Percentiles rank a stretch among this genome's conserved stretches.
Evolutionary conservation across 2,797 vertebrate genomes (phyloP).

Genomic region (Mus spretus): DNA sequence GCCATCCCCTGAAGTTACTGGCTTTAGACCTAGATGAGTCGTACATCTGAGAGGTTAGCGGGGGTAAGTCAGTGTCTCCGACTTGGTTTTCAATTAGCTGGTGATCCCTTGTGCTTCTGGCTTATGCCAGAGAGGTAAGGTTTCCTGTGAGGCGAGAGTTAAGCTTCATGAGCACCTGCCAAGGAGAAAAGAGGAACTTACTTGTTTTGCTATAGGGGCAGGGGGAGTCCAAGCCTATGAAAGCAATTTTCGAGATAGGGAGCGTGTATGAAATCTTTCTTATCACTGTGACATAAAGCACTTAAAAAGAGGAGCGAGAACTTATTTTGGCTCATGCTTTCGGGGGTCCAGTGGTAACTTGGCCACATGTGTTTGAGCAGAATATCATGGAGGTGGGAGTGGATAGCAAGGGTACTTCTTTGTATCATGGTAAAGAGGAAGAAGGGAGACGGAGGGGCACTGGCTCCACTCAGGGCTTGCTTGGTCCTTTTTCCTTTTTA

Average conservation of each 20-base stretch:
- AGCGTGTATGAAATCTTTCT: background rate
- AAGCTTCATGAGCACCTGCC: accelerated
- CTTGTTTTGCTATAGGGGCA: too few relatives aligned
- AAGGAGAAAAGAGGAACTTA: background rate
- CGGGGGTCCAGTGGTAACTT: background rate
- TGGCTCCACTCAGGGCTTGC: background rate
- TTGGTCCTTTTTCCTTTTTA: background rate
- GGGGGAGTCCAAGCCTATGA: background rate
- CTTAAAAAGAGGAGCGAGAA: background rate
- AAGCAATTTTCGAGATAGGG: background rate
- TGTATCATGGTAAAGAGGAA: background rate
- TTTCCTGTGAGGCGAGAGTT: background rate
- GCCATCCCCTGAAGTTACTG: constrained; percentile 41
- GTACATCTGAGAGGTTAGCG: constrained; percentile 21
- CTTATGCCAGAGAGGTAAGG: background rate
- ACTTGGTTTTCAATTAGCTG: constrained; percentile 55
- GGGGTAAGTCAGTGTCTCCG: background rate
- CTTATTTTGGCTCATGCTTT: background rate
- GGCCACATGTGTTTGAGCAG: background rate
- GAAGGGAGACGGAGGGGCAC: background rate
- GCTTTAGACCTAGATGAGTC: constrained; percentile 34
- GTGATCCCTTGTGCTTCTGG: background rate
- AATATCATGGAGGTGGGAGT: background rate
- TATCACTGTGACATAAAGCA: background rate
- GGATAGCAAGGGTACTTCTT: too few relatives aligned